Evolutionary conservation across 2,888 invertebrate genomes (phyloP).

Genomic region (Brachypterus glaber): DNA sequence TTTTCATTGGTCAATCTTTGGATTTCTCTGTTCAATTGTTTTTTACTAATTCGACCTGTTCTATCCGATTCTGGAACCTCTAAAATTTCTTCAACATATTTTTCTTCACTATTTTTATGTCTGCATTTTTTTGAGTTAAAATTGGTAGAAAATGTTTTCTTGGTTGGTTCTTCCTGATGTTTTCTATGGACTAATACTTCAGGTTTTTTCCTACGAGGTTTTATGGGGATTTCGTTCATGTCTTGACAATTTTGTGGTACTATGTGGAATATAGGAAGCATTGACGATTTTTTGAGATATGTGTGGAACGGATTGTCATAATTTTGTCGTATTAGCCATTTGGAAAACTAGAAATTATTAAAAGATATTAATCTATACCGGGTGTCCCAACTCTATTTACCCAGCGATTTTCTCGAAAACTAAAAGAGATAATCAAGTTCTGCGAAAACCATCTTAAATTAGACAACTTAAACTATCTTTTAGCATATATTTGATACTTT

Average conservation of each 20-base stretch:
- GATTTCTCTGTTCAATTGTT: slow-evolving; percentile 43
- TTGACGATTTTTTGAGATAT: slow-evolving; percentile 10
- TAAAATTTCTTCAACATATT: slow-evolving; percentile 22
- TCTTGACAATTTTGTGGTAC: background rate
- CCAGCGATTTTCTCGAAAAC: too few species aligned
- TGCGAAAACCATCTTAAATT: too few species aligned
- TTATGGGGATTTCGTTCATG: slow-evolving; percentile 21
- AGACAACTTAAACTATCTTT: too few species aligned
- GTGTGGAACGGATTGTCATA: background rate
- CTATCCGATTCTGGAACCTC: slow-evolving; percentile 24
- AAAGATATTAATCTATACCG: too few species aligned
- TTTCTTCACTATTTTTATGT: slow-evolving; percentile 16
- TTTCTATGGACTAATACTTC: slow-evolving; percentile 34
- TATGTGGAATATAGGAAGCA: slow-evolving; percentile 25
- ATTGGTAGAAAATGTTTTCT: slow-evolving; percentile 31
- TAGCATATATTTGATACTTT: too few species aligned
- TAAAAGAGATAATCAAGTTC: too few species aligned
- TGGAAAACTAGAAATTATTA: too few species aligned
- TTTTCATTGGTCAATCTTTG: slow-evolving; percentile 45
- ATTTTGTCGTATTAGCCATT: slow-evolving; percentile 1
- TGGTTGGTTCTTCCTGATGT: slow-evolving; percentile 12
- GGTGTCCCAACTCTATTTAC: too few species aligned
- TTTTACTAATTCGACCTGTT: slow-evolving; percentile 25
- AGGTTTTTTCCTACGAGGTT: slow-evolving; percentile 27
- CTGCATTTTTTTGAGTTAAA: slow-evolving; percentile 26